Evolutionary conservation across 2,797 vertebrate species (phyloP).

Genomic region (Corythornis leucogaster): DNA sequence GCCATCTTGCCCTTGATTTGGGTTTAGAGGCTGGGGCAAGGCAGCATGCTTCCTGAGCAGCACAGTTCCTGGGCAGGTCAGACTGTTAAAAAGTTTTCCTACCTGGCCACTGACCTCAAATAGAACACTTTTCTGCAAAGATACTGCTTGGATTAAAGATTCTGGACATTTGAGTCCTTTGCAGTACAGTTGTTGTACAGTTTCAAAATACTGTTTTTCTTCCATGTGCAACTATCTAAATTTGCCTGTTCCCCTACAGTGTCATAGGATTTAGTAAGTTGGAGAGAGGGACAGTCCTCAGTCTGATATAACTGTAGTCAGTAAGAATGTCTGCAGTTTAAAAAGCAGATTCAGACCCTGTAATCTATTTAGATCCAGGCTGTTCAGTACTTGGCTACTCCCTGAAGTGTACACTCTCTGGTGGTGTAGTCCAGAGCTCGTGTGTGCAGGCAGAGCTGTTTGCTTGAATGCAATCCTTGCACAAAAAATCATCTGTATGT

Average conservation of each 20-base stretch:
- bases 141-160: background rate
- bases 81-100: background rate
- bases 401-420: background rate
- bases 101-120: background rate
- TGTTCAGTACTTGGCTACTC: background rate
- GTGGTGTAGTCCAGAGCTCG: background rate
- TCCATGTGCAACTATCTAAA: background rate
- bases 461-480: background rate
- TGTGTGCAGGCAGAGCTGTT: background rate
- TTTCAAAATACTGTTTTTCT: background rate
- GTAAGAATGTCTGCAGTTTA: background rate
- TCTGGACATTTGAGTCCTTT: background rate
- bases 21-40: background rate
- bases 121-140: background rate
- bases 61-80: background rate
- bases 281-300: background rate
- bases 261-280: background rate
- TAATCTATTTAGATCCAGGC: background rate
- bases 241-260: background rate
- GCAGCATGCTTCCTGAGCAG: background rate
- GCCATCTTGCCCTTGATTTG: background rate
- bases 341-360: slow-evolving; percentile 1
- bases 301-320: background rate
- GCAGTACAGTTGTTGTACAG: background rate
- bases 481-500: slow-evolving; percentile 48